Conservation (phyloP, 2,797 vertebrate genomes). For the Clarias fuscus region DNA sequence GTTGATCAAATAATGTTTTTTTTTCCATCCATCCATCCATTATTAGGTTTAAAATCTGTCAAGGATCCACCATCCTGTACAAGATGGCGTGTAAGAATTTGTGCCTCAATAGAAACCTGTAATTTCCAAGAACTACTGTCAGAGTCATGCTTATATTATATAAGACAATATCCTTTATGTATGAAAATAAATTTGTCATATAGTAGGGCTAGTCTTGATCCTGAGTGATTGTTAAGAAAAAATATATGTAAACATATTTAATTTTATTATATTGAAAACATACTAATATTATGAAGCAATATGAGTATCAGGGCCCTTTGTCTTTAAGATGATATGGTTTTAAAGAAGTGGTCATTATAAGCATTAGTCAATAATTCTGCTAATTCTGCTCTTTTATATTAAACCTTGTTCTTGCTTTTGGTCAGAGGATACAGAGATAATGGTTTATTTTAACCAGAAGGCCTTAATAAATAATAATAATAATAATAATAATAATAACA, state of each 20-base stretch:
- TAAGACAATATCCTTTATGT: not conserved
- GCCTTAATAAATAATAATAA: not conserved
- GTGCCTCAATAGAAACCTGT: not conserved
- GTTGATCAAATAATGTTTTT: not conserved
- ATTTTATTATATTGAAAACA: not conserved
- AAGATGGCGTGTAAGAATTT: not conserved
- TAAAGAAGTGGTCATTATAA: not conserved
- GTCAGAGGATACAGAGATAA: not conserved
- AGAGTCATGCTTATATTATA: not conserved
- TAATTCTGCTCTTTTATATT: not conserved
- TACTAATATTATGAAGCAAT: not conserved
- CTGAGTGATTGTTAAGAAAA: not conserved
- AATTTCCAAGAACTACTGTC: not conserved
- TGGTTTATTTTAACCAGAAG: slow-evolving; percentile 8
- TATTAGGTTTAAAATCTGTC: not conserved
- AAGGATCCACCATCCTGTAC: not conserved
- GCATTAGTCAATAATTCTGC: not conserved
- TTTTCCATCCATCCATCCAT: not conserved
- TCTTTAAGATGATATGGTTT: not conserved
- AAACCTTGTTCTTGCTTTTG: not conserved
- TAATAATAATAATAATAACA: too few species aligned
- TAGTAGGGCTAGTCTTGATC: not conserved
- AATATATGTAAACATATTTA: not conserved
- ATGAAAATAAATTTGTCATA: not conserved
- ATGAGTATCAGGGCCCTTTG: not conserved